Evolutionary conservation across 2,888 invertebrate genomes (phyloP).

Genomic region (Cephus pulcher): DNA sequence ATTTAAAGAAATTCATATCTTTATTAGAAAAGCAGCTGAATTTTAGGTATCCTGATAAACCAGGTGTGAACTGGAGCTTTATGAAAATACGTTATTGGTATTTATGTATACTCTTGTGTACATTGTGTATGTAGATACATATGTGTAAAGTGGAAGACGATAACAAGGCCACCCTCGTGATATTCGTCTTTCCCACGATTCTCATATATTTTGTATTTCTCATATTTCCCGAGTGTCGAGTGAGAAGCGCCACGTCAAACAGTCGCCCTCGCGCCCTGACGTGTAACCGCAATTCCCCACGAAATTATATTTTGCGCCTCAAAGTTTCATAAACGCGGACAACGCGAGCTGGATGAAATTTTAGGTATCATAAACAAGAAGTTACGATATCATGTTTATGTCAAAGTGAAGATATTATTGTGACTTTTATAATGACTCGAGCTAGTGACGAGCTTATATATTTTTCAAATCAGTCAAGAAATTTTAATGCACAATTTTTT

Average conservation of each 20-base stretch:
- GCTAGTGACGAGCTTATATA: too few relatives aligned
- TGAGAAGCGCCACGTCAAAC: not conserved
- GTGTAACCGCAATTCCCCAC: slow-evolving; percentile 4
- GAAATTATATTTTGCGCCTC: not conserved
- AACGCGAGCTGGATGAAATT: not conserved
- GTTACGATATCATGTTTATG: not conserved
- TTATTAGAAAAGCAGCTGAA: not conserved
- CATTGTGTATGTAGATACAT: too few relatives aligned
- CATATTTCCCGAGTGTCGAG: not conserved
- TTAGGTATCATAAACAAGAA: too few relatives aligned
- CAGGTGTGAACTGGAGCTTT: not conserved
- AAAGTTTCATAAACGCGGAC: not conserved
- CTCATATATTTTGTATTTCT: not conserved
- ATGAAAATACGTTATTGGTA: not conserved
- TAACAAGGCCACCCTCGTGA: not conserved
- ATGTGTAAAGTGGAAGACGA: not conserved
- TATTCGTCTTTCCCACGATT: slow-evolving; percentile 6
- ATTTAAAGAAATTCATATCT: not conserved
- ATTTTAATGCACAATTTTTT: too few relatives aligned
- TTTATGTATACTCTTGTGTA: not conserved
- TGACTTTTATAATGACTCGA: not conserved
- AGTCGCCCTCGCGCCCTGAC: not conserved
- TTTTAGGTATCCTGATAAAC: not conserved
- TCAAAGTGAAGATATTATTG: not conserved
- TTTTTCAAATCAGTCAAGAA: too few relatives aligned